A percentile compares a stretch with the other conserved stretches of the same genome.
phyloP scores from a whole-genome alignment of 2,113 vertebrate genomes.

The Menidia beryllina region DNA sequence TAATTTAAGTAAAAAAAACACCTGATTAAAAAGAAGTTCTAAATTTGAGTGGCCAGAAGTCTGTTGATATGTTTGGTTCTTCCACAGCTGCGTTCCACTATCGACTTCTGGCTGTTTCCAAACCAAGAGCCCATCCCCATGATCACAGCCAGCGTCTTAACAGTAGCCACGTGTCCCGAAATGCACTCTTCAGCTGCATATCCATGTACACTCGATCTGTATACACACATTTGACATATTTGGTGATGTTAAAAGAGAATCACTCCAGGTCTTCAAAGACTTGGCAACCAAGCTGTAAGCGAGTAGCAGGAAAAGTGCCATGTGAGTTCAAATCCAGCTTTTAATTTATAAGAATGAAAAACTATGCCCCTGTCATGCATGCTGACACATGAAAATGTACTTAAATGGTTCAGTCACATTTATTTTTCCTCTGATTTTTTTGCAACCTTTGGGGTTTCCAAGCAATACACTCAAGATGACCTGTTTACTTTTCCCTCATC shows the following conservation, averaged over 20 bases:
- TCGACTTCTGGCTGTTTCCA: slow-evolving; percentile 30
- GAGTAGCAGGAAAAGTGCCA: slow-evolving; percentile 28
- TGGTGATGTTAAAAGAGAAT: slow-evolving; percentile 29
- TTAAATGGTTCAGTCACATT: not conserved
- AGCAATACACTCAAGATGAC: not conserved
- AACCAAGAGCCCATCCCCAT: slow-evolving; percentile 37
- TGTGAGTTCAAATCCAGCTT: slow-evolving; percentile 4
- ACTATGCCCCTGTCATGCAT: not conserved
- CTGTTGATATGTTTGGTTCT: slow-evolving; percentile 1
- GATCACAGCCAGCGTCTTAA: slow-evolving; percentile 55
- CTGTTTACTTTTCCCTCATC: slow-evolving; percentile 1
- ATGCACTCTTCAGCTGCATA: slow-evolving; percentile 29
- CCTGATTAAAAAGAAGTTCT: slow-evolving; percentile 29
- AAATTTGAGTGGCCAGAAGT: slow-evolving; percentile 5
- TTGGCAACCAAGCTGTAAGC: slow-evolving; percentile 1
- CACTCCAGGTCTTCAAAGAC: slow-evolving; percentile 30
- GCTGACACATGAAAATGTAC: not conserved
- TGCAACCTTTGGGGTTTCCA: not conserved
- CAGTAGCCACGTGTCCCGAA: slow-evolving; percentile 60
- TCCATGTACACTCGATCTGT: slow-evolving; percentile 27
- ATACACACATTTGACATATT: slow-evolving; percentile 9
- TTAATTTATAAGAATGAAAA: slow-evolving; percentile 15
- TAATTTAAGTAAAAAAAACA: slow-evolving; percentile 25
- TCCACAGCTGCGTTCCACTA: slow-evolving; percentile 20
- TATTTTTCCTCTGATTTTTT: not conserved